Percentiles rank a stretch among this genome's conserved stretches.
phyloP scores from a whole-genome alignment of 2,797 vertebrate species.

The Rhynchotus rufescens region DNA sequence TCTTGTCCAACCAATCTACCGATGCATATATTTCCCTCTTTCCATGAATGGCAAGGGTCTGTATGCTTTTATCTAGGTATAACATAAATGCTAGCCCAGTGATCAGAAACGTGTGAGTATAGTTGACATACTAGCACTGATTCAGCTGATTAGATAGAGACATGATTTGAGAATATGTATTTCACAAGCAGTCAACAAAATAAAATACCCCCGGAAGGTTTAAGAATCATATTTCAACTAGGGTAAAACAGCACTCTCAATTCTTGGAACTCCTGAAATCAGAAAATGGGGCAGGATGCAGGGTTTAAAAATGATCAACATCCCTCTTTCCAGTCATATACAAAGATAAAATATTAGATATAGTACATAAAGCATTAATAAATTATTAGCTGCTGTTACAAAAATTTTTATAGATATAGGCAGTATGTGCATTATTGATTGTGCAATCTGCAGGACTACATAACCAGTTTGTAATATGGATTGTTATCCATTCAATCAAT shows the following conservation, averaged over 20 bases:
- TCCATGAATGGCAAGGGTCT: neutral
- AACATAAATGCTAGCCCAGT: neutral
- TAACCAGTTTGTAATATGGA: neutral
- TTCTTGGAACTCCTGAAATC: neutral
- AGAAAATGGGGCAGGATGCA: neutral
- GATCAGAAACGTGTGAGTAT: neutral
- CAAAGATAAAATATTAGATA: conserved; percentile 14
- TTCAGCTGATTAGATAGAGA: neutral
- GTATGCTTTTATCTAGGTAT: neutral
- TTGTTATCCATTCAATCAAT: neutral
- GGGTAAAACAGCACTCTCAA: neutral
- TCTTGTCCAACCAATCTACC: neutral
- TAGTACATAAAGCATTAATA: conserved; percentile 40
- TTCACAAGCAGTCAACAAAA: neutral
- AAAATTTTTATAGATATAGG: conserved; percentile 48
- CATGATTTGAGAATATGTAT: neutral
- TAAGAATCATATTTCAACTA: neutral
- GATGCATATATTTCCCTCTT: neutral
- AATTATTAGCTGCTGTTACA: conserved; percentile 43
- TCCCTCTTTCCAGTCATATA: neutral
- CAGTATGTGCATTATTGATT: conserved; percentile 50
- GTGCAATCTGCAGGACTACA: conserved; percentile 6
- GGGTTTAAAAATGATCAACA: neutral
- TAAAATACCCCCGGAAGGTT: neutral
- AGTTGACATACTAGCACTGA: neutral